These are phyloP conservation scores for Drosophila aldrichi DNA, from an alignment of 2,888 invertebrate species.

Conservation along the genomic window DNA sequence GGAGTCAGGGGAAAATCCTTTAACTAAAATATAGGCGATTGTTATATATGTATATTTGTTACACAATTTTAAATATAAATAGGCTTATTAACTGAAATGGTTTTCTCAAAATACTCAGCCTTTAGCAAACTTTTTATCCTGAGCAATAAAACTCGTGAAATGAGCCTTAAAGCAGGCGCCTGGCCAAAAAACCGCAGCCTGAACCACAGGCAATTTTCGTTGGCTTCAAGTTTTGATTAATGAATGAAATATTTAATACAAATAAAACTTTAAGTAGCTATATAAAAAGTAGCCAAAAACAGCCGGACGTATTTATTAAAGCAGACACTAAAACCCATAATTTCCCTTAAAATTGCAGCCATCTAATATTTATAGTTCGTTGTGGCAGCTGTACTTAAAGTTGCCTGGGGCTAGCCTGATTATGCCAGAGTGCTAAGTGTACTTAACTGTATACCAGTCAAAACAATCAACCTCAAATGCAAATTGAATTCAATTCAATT, in stretches of 20 bases:
- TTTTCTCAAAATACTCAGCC: not conserved
- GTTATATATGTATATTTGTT: no score
- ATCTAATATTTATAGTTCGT: conserved; percentile 1
- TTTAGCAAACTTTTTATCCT: not conserved
- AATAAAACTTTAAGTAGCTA: not conserved
- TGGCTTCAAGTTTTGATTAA: not conserved
- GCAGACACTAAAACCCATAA: not conserved
- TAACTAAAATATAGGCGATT: not conserved
- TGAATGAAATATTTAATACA: not conserved
- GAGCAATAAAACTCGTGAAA: not conserved
- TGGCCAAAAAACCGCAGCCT: no score
- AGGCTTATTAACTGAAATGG: not conserved
- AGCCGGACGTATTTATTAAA: not conserved
- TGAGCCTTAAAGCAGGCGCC: not conserved
- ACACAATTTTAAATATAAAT: no score
- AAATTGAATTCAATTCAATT: not conserved
- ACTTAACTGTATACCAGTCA: not conserved
- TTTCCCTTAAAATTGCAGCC: not conserved
- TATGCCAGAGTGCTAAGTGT: not conserved
- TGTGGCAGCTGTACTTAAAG: not conserved
- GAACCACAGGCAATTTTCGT: not conserved
- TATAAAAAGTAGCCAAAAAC: not conserved
- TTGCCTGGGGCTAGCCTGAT: not conserved
- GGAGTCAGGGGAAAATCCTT: not conserved
- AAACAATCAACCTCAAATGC: conserved; percentile 1